Conservation (phyloP, 53 echinoderm and acorn worm genomes). For the Temnopleurus reevesii region DNA sequence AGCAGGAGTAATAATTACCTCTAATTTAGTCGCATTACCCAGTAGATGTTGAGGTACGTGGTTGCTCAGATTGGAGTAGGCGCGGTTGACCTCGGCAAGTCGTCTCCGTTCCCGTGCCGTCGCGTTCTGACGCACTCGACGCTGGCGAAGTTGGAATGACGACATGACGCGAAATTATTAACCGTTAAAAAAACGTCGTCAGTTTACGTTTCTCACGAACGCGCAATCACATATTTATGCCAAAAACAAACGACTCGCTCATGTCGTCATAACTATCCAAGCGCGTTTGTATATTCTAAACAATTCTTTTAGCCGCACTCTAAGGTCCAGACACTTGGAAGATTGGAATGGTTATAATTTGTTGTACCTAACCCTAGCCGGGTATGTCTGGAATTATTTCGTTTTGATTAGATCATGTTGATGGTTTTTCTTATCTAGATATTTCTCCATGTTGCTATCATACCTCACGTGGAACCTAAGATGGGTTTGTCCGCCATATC, state of each 20-base stretch:
- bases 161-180: neutral
- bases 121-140: slow-evolving; percentile 69
- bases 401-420: slow-evolving; percentile 11
- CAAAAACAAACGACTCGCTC: neutral
- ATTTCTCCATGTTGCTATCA: neutral
- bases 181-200: neutral
- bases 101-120: slow-evolving; percentile 71
- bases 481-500: neutral
- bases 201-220: neutral
- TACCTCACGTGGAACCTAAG: neutral
- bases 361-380: neutral
- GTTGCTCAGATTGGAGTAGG: slow-evolving; percentile 63
- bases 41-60: slow-evolving; percentile 71
- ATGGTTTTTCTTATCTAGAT: neutral
- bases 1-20: slow-evolving; percentile 26
- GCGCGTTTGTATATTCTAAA: neutral
- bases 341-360: neutral
- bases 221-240: neutral
- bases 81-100: slow-evolving; percentile 71
- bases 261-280: neutral
- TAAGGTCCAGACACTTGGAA: neutral
- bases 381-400: neutral
- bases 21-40: slow-evolving; percentile 75
- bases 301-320: neutral
- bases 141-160: slow-evolving; percentile 65